Base-by-base conservation (phyloP, 2,113 vertebrate genomes). In the Scatophagus argus region DNA sequence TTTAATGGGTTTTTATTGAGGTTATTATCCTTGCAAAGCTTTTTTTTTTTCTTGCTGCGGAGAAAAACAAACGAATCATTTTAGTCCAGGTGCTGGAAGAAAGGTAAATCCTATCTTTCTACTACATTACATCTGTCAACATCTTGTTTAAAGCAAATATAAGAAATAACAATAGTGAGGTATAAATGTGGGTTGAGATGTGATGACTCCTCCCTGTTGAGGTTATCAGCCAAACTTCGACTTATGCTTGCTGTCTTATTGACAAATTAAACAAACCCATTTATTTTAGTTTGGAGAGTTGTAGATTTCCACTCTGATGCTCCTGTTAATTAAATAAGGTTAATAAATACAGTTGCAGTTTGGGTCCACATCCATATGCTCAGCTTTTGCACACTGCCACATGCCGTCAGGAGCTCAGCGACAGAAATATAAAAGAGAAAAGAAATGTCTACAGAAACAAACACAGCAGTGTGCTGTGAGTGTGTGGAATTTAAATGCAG, bases 381-480 rank as follows among this genome's bases (percentile, higher is more conserved):
- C 66, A 62, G 58, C 75, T 68, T 55, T 32, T 68, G 21, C 46
- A 61, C 21, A 17, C 31, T 8, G 44, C 13, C 13, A 51, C 19
- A 13, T 38, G 6, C 49, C 25, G 21, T 63, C 51, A 54, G 34
- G 21, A 44, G 29, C 36, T 43, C 13, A 14, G 62, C 31, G 16
- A 7, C n/a, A 21, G 32, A 31, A 39, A 39, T 9, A 41, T 25
- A 51, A 67, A 19, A 49, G 36, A 68, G 23, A 21, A 65, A n/a
- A 13, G 11, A 9, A 51, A 67, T 23, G 14, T 64, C 72, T 29
- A 64, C 6, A 46, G 32, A 41, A 51, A 47, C 16, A 31, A 58
- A 41, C 49, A 36, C 31, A 23, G 25, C 49, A 3, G 27, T 38
- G 51, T 62, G 34, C 51, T 59, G 29, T 47, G 23, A 43, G 19